Evolutionary conservation across 2,888 invertebrate species (phyloP), one percentile per base, ranked within the genome.

Genomic region (Griposia aprilina): DNA sequence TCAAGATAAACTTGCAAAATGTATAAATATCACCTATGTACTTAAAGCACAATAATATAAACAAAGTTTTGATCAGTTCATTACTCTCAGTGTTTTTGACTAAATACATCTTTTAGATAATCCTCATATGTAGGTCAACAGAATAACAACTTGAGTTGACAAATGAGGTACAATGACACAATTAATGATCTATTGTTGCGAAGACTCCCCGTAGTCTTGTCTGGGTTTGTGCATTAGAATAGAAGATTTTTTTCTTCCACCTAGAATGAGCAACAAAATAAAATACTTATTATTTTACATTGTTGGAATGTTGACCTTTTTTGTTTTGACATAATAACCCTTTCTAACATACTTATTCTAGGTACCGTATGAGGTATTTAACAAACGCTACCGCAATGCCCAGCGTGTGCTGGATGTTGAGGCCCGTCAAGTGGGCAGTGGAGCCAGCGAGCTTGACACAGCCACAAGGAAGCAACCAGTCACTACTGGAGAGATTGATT

Each of bases 311-410:
- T 68, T 68, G 23, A n/a, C n/a, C n/a, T n/a, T n/a, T n/a, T n/a
- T n/a, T n/a, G n/a, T n/a, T n/a, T n/a, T n/a, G n/a, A 36, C 6
- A 3, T 7, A 50, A 3, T 13, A 41, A 36, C 10, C 15, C 20
- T 2, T 45, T 30, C 36, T 6, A 26, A 55, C 36, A 23, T 63
- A 26, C 20, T 17, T 48, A 55, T 76, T 93, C 30, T 90, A 99
- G 99, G 99, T 99, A 86, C 99, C 99, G 2, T 99, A 99, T 93
- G 99, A 99, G 96, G 98, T 99, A 70, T 97, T 99, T 86, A 99
- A 99, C 96, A 99, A 99, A 94, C 99, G 99, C 91, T 99, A 99
- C 94, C 98, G 99, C 76, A 98, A 98, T 67, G 99, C 99, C 4
- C 99, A 99, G 95, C 99, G 99, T 90, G 98, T 98, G 20, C 96